Percentiles rank a stretch among this genome's conserved stretches.
Evolutionary conservation across 2,113 vertebrate genomes (phyloP).

Genomic region (Saguinus midas): DNA sequence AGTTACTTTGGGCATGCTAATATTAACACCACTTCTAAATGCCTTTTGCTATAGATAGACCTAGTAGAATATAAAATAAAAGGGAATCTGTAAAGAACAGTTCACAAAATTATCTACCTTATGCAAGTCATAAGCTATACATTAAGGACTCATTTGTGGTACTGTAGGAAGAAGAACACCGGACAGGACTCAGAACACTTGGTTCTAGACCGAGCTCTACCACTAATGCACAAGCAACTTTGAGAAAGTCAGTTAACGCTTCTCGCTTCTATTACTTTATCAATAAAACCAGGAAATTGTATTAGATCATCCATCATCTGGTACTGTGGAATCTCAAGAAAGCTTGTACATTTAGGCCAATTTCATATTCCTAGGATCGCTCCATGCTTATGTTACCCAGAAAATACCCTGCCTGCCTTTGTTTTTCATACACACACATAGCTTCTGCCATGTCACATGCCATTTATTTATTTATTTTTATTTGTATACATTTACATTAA

Average conservation of each 20-base stretch:
- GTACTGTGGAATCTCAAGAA: background rate
- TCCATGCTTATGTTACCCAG: background rate
- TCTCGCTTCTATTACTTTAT: background rate
- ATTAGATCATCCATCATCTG: background rate
- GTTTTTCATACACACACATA: background rate
- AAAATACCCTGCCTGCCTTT: background rate
- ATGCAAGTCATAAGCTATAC: background rate
- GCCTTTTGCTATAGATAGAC: background rate
- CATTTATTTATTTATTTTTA: background rate
- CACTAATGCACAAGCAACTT: background rate
- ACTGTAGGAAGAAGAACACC: background rate
- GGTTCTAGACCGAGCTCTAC: background rate
- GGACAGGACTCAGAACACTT: background rate
- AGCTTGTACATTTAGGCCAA: background rate
- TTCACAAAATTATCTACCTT: background rate
- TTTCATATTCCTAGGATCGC: background rate
- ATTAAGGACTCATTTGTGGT: background rate
- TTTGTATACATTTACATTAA: background rate
- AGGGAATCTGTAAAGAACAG: background rate
- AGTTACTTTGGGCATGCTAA: background rate
- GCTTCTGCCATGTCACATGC: background rate
- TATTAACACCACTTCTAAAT: background rate
- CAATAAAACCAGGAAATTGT: background rate
- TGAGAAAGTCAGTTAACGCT: background rate
- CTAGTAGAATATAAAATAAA: background rate